Percentiles rank a stretch among this genome's conserved stretches.
phyloP scores from a whole-genome alignment of 1,140 invertebrate species.

The Luehdorfia chinensis region DNA sequence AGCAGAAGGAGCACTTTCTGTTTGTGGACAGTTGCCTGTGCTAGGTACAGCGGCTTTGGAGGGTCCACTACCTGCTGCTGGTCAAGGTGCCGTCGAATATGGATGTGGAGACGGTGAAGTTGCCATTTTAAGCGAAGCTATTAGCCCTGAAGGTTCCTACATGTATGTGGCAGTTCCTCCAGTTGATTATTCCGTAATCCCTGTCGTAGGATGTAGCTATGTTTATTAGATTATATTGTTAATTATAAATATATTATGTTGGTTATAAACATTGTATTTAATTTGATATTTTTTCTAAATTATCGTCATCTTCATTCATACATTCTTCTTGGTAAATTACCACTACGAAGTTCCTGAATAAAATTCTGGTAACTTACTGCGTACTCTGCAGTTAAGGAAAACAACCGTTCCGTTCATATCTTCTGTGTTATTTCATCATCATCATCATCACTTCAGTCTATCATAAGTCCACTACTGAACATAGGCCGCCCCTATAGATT shows the following conservation, averaged over 20 bases:
- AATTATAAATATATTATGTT: constrained; percentile 12
- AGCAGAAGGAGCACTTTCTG: constrained; percentile 26
- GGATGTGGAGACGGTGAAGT: constrained; percentile 31
- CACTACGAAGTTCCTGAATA: too few relatives aligned
- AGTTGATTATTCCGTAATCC: constrained; percentile 4
- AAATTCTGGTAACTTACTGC: too few relatives aligned
- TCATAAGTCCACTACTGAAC: too few relatives aligned
- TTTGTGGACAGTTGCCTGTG: constrained; percentile 39
- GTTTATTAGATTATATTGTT: constrained; percentile 14
- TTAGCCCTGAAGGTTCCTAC: neutral
- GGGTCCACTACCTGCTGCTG: constrained; percentile 31
- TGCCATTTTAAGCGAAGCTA: constrained; percentile 24
- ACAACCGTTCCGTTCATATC: too few relatives aligned
- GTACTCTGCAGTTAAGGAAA: too few relatives aligned
- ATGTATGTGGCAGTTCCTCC: neutral
- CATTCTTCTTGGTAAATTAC: too few relatives aligned
- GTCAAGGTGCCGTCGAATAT: constrained; percentile 28
- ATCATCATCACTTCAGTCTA: too few relatives aligned
- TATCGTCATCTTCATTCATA: too few relatives aligned
- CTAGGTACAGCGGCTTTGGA: constrained; percentile 33
- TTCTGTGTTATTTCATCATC: too few relatives aligned
- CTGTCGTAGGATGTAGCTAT: constrained; percentile 4
- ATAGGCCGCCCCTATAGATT: too few relatives aligned
- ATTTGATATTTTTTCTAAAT: neutral
- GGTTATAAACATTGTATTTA: constrained; percentile 3